Evolutionary conservation across 2,888 invertebrate species (phyloP).

Genomic region (Sialis fuliginosa): DNA sequence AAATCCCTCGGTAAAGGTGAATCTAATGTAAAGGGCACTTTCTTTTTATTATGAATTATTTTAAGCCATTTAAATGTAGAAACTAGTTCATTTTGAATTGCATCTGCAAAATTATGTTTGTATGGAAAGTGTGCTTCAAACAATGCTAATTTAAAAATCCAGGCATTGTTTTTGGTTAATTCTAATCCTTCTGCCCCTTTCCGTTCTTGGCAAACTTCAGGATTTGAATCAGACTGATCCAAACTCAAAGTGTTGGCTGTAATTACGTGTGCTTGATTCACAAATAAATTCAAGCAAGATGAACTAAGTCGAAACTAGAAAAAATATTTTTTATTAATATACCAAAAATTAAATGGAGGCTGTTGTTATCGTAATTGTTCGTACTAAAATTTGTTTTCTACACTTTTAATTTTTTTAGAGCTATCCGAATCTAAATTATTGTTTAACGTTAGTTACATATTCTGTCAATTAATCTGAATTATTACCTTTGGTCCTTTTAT

Average conservation of each 20-base stretch:
- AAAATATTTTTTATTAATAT: no score
- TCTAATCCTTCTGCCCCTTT: slow-evolving; percentile 55
- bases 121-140: slow-evolving; percentile 66
- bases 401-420: no score
- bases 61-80: slow-evolving; percentile 90
- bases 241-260: slow-evolving; percentile 50
- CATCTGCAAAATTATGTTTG: slow-evolving; percentile 73
- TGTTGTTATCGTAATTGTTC: slow-evolving; percentile 7
- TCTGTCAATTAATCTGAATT: no score
- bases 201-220: slow-evolving; percentile 50
- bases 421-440: no score
- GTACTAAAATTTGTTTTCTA: no score
- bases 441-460: no score
- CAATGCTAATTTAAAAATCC: slow-evolving; percentile 44
- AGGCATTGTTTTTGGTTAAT: slow-evolving; percentile 52
- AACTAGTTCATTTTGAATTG: slow-evolving; percentile 76
- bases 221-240: slow-evolving; percentile 38
- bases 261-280: slow-evolving; percentile 57
- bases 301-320: neutral
- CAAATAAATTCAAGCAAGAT: slow-evolving; percentile 23
- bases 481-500: slow-evolving; percentile 6
- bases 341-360: no score
- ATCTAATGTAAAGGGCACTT: slow-evolving; percentile 46
- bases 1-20: slow-evolving; percentile 75
- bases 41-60: slow-evolving; percentile 53